Evolutionary conservation across 2,888 invertebrate species (phyloP), one percentile per base, ranked within the genome.

Genomic region (Zygothrica quintamaculata): DNA sequence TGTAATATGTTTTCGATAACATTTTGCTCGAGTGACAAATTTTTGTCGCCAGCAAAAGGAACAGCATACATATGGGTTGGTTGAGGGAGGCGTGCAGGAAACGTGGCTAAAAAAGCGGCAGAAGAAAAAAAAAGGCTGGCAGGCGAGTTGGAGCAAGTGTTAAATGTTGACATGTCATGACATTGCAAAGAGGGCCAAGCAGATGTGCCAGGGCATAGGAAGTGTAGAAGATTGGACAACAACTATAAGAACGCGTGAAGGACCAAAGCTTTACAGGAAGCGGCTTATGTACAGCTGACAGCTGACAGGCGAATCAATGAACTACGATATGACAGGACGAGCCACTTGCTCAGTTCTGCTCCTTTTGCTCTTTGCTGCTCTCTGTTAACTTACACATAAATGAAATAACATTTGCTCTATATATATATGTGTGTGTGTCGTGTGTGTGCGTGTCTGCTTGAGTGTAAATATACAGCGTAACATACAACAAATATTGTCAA

Each of bases 131-230:
- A 44, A 39, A 50, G 57, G 48, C 42, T 47, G 64, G 46, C 65
- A 66, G 65, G 67, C 68, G 64, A 74, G 79, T n/a, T 73, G 65
- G 86, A 82, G 86, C 84, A 82, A 82, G 81, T 82, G 81, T 85
- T 82, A 82, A 82, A 82, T 79, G 86, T 85, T 82, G 80, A 84
- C 86, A 82, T 85, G 86, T 79, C 81, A 77, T 85, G 81, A 79
- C 86, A 81, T 82, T 74, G 76, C 82, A 82, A 61, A 65, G 85
- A 82, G 43, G 58, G 52, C 55, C 59, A 62, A 60, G 62, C 76
- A 68, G 60, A 53, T 66, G 66, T 51, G 71, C 46, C 60, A 62
- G 74, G 66, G 61, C 58, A 59, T 26, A 18, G 22, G 37, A 47
- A n/a, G n/a, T n/a, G 29, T 26, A 1, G 44, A 62, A 51, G 73